These are phyloP conservation scores for Acanthosepion esculentum DNA, from an alignment of 2,888 invertebrate genomes.

Conservation along the genomic window DNA sequence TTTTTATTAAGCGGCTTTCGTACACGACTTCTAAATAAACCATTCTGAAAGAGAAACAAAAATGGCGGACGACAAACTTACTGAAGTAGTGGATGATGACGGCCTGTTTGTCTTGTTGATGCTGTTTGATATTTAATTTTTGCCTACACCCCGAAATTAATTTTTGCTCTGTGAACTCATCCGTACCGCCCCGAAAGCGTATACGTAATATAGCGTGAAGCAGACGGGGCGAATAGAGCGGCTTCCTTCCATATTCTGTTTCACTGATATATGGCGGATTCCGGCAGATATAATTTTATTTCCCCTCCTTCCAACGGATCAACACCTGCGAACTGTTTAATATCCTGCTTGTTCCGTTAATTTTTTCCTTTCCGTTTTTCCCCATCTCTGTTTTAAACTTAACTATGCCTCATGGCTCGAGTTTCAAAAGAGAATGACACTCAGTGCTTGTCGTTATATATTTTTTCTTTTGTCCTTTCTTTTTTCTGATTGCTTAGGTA, in stretches of 20 bases:
- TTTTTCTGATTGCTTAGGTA: too few relatives aligned
- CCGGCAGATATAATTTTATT: not conserved
- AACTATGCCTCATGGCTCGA: not conserved
- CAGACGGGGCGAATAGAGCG: not conserved
- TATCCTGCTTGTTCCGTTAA: not conserved
- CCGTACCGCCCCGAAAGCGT: not conserved
- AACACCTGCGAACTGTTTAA: slow-evolving; percentile 6
- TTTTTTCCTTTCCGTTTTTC: not conserved
- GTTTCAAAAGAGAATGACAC: not conserved
- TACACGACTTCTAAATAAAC: not conserved
- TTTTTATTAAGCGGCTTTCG: too few relatives aligned
- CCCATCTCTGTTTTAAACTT: not conserved
- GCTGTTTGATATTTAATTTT: not conserved
- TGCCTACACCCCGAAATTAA: not conserved
- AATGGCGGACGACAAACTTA: not conserved
- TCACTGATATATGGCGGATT: not conserved
- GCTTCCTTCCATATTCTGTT: not conserved
- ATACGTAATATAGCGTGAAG: not conserved
- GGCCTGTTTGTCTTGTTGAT: not conserved
- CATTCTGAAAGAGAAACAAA: not conserved
- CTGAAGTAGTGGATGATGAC: not conserved
- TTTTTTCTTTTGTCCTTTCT: too few relatives aligned
- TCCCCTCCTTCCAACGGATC: not conserved
- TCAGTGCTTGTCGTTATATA: too few relatives aligned
- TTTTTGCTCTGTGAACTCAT: not conserved